Conservation (phyloP, 1,140 invertebrate species). For the Aphaenogaster rudis region DNA sequence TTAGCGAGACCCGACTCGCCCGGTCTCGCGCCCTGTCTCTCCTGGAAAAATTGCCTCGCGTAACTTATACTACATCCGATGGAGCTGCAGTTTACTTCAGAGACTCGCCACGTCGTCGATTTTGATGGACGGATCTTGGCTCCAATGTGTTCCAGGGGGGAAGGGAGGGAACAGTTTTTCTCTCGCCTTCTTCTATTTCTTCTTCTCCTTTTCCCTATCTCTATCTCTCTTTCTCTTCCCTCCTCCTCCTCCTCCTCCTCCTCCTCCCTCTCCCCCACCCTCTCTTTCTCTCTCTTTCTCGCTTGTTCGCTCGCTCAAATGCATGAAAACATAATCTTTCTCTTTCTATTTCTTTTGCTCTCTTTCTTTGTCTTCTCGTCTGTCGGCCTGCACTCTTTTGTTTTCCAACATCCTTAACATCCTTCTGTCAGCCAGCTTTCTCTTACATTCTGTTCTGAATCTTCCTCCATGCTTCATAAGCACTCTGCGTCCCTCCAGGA, state of each 20-base stretch:
- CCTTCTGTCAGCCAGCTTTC: background rate
- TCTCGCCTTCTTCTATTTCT: conserved; percentile 36
- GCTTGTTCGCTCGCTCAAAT: background rate
- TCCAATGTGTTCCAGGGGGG: conserved; percentile 40
- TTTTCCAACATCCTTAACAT: conserved; percentile 29
- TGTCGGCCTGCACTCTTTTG: conserved; percentile 19
- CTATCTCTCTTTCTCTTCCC: background rate
- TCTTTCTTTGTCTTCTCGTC: background rate
- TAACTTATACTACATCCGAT: conserved; percentile 58
- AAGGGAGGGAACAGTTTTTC: conserved; percentile 51
- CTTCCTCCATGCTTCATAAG: conserved; percentile 53
- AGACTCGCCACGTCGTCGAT: conserved; percentile 47
- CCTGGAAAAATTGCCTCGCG: conserved; percentile 68
- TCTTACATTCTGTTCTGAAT: conserved; percentile 26
- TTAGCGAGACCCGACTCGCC: conserved; percentile 20
- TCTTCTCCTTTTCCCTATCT: background rate
- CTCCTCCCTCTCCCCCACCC: background rate
- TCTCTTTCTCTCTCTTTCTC: conserved; percentile 1
- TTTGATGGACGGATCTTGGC: conserved; percentile 46
- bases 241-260: background rate
- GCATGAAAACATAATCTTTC: conserved; percentile 28
- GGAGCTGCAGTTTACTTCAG: conserved; percentile 16
- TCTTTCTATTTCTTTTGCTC: background rate
- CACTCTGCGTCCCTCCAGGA: conserved; percentile 26
- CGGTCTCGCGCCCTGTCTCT: conserved; percentile 45